These are phyloP conservation scores for Druon quercuslanigerum DNA, from an alignment of 1,140 invertebrate species.

Conservation along the genomic window DNA sequence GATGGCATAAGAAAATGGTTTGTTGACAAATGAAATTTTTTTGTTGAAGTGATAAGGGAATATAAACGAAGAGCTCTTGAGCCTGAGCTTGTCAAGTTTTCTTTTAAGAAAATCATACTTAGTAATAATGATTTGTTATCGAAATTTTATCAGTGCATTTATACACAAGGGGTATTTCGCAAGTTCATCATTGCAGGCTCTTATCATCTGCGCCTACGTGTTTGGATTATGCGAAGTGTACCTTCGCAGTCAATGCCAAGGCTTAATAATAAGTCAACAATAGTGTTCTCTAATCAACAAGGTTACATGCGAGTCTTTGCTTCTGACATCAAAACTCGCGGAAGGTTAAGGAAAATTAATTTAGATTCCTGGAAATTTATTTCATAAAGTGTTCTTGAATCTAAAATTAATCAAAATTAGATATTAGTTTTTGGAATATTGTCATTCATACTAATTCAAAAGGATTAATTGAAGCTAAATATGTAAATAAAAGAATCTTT, in stretches of 20 bases:
- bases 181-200: constrained; percentile 27
- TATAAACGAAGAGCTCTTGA: neutral
- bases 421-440: no score
- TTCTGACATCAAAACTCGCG: constrained; percentile 7
- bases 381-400: no score
- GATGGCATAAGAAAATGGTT: constrained; percentile 24
- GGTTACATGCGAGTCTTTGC: neutral
- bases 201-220: constrained; percentile 18
- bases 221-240: constrained; percentile 18
- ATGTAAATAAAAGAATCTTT: no score
- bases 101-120: constrained; percentile 26
- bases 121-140: constrained; percentile 29
- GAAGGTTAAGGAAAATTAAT: neutral
- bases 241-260: constrained; percentile 56
- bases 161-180: constrained; percentile 6
- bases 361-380: neutral
- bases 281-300: constrained; percentile 18
- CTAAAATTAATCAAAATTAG: no score
- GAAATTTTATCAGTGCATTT: constrained; percentile 19
- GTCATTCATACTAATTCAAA: no score
- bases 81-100: constrained; percentile 18
- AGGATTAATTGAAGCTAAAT: no score
- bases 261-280: constrained; percentile 35
- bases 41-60: neutral
- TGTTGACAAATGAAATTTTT: constrained; percentile 3